phyloP scores from a whole-genome alignment of 1,140 invertebrate genomes.

The Diuraphis noxia region DNA sequence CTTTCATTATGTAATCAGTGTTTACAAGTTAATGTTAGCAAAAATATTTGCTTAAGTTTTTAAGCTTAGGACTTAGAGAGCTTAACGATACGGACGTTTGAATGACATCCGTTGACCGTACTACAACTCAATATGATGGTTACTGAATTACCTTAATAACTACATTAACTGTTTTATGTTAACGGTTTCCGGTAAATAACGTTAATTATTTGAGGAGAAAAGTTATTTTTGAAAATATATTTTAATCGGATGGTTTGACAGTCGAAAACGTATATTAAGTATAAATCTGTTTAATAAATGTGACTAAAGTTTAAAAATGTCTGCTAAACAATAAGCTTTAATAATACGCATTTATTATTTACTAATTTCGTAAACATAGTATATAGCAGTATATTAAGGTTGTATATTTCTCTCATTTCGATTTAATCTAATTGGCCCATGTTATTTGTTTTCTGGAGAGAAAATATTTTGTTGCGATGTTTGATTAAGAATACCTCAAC shows the following conservation, averaged over 20 bases:
- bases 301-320: not conserved
- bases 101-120: not conserved
- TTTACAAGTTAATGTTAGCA: not conserved
- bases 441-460: not conserved
- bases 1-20: not conserved
- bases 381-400: not conserved
- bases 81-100: not conserved
- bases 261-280: not conserved
- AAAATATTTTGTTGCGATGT: not conserved
- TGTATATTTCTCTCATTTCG: not conserved
- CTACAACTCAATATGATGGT: not conserved
- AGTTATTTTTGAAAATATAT: not conserved
- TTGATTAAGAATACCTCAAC: not conserved
- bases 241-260: not conserved
- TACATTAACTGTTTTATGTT: not conserved
- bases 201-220: not conserved
- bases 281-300: not conserved
- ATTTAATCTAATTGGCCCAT: not conserved
- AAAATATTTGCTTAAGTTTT: not conserved
- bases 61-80: not conserved
- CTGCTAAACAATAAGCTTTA: not conserved
- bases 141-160: not conserved
- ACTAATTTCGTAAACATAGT: not conserved
- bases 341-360: not conserved
- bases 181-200: not conserved